Base-by-base conservation (phyloP, 2,888 invertebrate genomes). In the Parnassius apollo region DNA sequence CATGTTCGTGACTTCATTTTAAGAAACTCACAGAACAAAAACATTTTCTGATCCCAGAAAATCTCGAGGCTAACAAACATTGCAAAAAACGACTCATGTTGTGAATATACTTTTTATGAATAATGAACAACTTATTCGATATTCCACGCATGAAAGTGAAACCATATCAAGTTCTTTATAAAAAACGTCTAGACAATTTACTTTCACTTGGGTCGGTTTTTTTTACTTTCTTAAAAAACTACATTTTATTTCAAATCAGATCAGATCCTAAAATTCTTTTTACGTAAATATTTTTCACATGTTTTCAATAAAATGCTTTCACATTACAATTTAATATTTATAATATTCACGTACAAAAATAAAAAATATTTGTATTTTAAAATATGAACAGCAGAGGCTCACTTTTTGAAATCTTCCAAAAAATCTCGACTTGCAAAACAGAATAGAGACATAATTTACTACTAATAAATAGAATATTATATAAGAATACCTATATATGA, bases 131-230 rank as follows among this genome's bases (percentile, higher is more conserved):
- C 13, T 4, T 44, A 57, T 57, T 51, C 45, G 44, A 52, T 57
- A 57, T 57, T 57, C 42, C 46, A 53, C 22, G 3, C 42, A 57
- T 22, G 48, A 62, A 62, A 57, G 57, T 57, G 46, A 18, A 25
- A 22, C 9, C 57, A 12, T 18, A 57, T 57, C 56, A 42, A n/a
- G 51, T 57, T 42, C 42, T 60, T 57, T n/a, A 42, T 53, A 35
- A 7, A 53, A 42, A 13, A 13, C 42, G 10, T 51, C 42, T 10
- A 22, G 42, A 53, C 2, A 35, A 48, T 54, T 62, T 8, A 52
- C 62, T 57, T 52, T 57, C 52, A 18, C 57, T 44, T 12, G 25
- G 1, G 12, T 49, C 7, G n/a, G n/a, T 42, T n/a, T 42, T 44
- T 44, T 57, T 42, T 22, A 45, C 51, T 45, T 57, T 45, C 51